These are phyloP conservation scores for Anabacerthia variegaticeps DNA, from an alignment of 2,797 vertebrate genomes.

Conservation along the genomic window DNA sequence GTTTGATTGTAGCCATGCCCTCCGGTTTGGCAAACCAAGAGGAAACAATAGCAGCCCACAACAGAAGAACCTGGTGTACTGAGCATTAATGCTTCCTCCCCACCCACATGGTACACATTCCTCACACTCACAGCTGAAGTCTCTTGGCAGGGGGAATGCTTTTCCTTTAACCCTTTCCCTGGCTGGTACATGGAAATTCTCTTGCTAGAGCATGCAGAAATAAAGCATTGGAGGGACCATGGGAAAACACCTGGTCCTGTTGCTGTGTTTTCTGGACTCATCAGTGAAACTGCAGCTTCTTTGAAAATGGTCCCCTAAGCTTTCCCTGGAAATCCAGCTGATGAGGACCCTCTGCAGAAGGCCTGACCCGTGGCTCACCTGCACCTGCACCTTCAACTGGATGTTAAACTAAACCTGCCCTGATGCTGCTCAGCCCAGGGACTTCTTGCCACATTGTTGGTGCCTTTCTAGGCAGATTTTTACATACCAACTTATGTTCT, in stretches of 20 bases:
- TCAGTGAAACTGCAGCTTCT: neutral
- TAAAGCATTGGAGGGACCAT: neutral
- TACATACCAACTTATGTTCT: neutral
- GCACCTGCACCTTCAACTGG: neutral
- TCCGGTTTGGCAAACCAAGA: neutral
- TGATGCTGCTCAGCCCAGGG: no score
- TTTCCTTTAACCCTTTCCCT: neutral
- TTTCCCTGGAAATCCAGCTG: neutral
- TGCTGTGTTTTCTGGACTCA: neutral
- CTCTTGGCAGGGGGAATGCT: neutral
- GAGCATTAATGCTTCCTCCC: neutral
- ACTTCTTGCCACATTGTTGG: accelerated
- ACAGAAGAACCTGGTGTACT: neutral
- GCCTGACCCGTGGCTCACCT: neutral
- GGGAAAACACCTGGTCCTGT: neutral
- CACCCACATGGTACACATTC: neutral
- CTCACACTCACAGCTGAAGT: neutral
- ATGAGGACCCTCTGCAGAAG: neutral
- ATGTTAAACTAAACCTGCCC: neutral
- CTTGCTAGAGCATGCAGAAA: neutral
- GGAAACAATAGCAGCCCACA: neutral
- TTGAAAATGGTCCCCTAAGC: neutral
- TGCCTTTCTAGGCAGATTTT: neutral
- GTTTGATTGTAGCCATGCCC: neutral
- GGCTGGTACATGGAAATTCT: neutral